Evolutionary conservation across 2,888 invertebrate genomes (phyloP), one percentile per base, ranked within the genome.

Genomic region (Tuta absoluta): DNA sequence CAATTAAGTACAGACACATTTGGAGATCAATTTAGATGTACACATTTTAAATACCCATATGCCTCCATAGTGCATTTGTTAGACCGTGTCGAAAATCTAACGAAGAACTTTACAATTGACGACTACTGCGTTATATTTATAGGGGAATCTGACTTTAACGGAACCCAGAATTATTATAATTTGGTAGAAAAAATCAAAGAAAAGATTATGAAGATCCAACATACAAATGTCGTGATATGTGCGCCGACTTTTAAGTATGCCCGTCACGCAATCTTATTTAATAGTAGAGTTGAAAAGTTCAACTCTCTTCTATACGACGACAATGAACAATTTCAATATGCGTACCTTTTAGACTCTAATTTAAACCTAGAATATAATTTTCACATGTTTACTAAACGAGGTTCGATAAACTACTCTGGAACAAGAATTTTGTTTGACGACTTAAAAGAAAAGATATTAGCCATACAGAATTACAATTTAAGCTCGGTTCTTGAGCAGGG

Each of bases 291-390:
- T 12, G 53, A 53, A 24, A 24, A 12, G 4, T 53, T 53, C 19
- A 53, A 53, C 24, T 53, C 23, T 10, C 3, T 24, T 12, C 12
- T 53, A 14, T 2, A 53, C 24, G 19, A 7, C 10, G 24, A 53
- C 19, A 53, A 12, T 24, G 19, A 24, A 11, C 23, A 53, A 24
- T 53, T 23, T 53, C 53, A 53, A 24, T 53, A 53, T 14, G 53
- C 53, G 12, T 53, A 53, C 14, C 1, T 24, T 12, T 53, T 53
- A n/a, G 53, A 53, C 24, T 53, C 53, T 12, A 53, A 53, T 12
- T 19, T 53, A 24, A 53, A 53, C 24, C 24, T 53, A 41, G 41
- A 41, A 41, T 41, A 41, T 41, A 41, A 41, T 41, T 41, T 41
- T 14, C 2, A 14, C 12, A 41, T 41, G 41, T 41, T 7, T 33